Base-by-base conservation (phyloP, 2,888 invertebrate genomes). In the Drosophila kanekoi region DNA sequence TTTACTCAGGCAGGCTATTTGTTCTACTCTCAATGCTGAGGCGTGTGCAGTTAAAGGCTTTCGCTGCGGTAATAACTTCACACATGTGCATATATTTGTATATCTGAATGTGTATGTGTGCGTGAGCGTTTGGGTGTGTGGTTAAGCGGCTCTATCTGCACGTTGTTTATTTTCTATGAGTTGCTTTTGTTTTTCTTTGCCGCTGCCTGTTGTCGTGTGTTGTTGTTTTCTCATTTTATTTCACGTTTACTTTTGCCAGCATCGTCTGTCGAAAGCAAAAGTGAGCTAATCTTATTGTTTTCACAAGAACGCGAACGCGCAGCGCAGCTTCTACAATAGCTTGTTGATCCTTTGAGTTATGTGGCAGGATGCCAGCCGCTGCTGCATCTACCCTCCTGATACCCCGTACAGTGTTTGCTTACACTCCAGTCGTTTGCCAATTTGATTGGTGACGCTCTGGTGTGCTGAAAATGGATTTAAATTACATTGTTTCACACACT, bases 381-480 rank as follows among this genome's bases (percentile, higher is more conserved):
- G 38, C 40, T 43, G 33, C 51, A 14, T 28, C 28, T 33, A 16
- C 33, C 13, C 45, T 28, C 14, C 23, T 6, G 14, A 8, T 32
- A 32, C 10, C 11, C 54, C 41, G 8, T 23, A 8, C 45, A 52
- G 18, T 83, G 67, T 79, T 79, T 83, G 79, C 74, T 77, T 77
- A 87, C 71, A 84, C 81, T 69, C 69, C 76, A 79, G 81, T 74
- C 82, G 86, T 74, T 89, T 80, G 80, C 80, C 86, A 85, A 80
- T 86, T 88, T 89, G 89, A 83, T 80, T 83, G 90, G 83, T 89
- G 89, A 90, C 87, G 74, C 51, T 43, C 56, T 56, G 61, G 66
- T 66, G 88, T 88, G 87, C 81, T 79, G 90, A 79, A 90, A 91
- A 91, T 90, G 85, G 91, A 91, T 91, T 91, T 90, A 90, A 90